These are phyloP conservation scores for Acanthochromis polyacanthus DNA, from an alignment of 2,113 vertebrate species.

Conservation along the genomic window DNA sequence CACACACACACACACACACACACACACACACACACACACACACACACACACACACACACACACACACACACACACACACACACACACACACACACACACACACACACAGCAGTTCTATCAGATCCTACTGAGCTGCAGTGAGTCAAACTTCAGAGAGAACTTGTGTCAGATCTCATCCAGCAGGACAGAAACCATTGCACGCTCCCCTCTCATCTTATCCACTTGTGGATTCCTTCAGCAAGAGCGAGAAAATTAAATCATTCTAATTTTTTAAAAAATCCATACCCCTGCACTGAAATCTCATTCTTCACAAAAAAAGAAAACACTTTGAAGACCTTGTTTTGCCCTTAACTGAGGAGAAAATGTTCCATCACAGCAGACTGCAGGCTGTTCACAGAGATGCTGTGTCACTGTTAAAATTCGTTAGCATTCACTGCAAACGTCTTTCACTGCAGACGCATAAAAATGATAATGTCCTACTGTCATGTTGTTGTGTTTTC, in stretches of 20 bases:
- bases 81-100: conserved; percentile 19
- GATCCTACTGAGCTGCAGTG: conserved; percentile 26
- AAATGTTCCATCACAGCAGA: conserved; percentile 41
- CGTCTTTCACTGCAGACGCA: conserved; percentile 8
- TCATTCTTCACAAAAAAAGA: conserved; percentile 19
- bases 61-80: conserved; percentile 5
- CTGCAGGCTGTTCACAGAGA: conserved; percentile 51
- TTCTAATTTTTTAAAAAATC: conserved; percentile 31
- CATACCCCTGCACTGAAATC: conserved; percentile 10
- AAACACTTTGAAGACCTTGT: conserved; percentile 31
- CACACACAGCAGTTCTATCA: conserved; percentile 20
- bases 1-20: conserved; percentile 22
- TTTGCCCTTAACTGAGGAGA: conserved; percentile 47
- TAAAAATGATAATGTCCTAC: background rate
- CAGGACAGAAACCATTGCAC: conserved; percentile 14
- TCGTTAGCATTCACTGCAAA: conserved; percentile 22
- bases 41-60: conserved; percentile 13
- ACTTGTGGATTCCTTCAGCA: conserved; percentile 33
- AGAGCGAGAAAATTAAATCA: conserved; percentile 34
- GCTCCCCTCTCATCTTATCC: conserved; percentile 48
- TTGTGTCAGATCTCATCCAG: conserved; percentile 47
- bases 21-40: conserved; percentile 16
- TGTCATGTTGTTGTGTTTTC: conserved; percentile 3
- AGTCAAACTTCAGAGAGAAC: conserved; percentile 52
- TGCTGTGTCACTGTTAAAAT: conserved; percentile 68